Evolutionary conservation across 2,888 invertebrate species (phyloP).

Genomic region (Itoplectis maculator): DNA sequence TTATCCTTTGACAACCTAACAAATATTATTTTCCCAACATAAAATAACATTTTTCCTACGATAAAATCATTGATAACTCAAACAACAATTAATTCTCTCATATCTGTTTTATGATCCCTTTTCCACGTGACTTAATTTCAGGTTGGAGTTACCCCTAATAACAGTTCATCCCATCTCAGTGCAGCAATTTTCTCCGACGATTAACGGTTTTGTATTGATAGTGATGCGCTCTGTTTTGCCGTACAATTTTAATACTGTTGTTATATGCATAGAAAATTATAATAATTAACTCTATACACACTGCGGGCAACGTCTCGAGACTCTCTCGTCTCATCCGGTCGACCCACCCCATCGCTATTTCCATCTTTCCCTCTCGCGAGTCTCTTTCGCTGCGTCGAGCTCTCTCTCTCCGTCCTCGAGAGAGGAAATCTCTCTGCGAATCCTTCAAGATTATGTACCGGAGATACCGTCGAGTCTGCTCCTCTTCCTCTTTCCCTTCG

Average conservation of each 20-base stretch:
- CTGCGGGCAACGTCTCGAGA: conserved; percentile 4
- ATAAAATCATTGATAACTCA: not conserved
- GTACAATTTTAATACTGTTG: not conserved
- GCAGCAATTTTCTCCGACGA: too few relatives aligned
- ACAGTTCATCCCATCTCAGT: too few relatives aligned
- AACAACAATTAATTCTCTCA: not conserved
- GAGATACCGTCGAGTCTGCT: conserved; percentile 41
- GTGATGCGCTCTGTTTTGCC: not conserved
- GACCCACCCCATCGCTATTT: not conserved
- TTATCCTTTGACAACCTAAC: too few relatives aligned
- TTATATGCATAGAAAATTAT: conserved; percentile 28
- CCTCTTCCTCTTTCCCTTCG: conserved; percentile 19
- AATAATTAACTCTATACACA: conserved; percentile 22
- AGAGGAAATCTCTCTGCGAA: conserved; percentile 51
- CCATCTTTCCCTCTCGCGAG: not conserved
- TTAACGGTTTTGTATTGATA: not conserved
- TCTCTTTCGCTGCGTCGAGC: not conserved
- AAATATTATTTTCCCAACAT: not conserved
- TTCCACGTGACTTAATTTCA: too few relatives aligned
- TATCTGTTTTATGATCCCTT: too few relatives aligned
- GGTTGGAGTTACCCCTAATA: too few relatives aligned
- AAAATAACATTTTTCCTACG: not conserved
- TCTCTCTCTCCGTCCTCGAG: conserved; percentile 24
- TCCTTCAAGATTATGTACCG: conserved; percentile 55
- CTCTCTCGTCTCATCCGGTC: conserved; percentile 23